Evolutionary conservation across 1,140 invertebrate genomes (phyloP).

Genomic region (Drosophila bocki): DNA sequence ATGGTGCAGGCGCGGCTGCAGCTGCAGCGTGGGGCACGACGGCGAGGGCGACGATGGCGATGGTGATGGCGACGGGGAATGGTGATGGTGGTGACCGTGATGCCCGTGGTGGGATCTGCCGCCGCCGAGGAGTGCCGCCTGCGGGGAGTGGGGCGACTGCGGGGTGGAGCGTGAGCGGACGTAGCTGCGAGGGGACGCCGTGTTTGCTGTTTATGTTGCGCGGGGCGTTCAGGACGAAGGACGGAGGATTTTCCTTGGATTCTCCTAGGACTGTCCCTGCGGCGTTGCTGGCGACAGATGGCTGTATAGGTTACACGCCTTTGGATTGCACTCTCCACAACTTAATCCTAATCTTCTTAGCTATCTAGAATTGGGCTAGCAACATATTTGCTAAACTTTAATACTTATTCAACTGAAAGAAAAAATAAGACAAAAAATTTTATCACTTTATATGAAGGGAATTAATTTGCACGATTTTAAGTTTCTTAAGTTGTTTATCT

Average conservation of each 20-base stretch:
- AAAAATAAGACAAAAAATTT: constrained; percentile 10
- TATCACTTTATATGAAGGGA: background rate
- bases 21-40: constrained; percentile 57
- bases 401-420: constrained; percentile 63
- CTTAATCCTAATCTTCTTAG: constrained; percentile 15
- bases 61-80: constrained; percentile 29
- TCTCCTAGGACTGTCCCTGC: background rate
- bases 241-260: background rate
- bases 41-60: constrained; percentile 46
- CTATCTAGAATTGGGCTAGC: constrained; percentile 68
- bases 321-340: constrained; percentile 3
- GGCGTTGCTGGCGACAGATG: background rate
- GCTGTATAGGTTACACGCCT: background rate
- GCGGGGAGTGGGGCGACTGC: constrained; percentile 75
- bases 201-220: constrained; percentile 53
- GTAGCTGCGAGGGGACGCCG: constrained; percentile 75
- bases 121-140: constrained; percentile 52
- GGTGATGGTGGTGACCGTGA: constrained; percentile 15
- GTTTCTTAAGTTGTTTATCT: no score
- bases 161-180: constrained; percentile 73
- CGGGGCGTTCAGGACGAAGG: background rate
- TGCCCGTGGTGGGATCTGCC: constrained; percentile 22
- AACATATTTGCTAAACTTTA: constrained; percentile 56
- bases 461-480: no score
- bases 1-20: constrained; percentile 71